Percentiles rank a stretch among this genome's conserved stretches.
Evolutionary conservation across 2,888 invertebrate genomes (phyloP).

Genomic region (Nomada fucata): DNA sequence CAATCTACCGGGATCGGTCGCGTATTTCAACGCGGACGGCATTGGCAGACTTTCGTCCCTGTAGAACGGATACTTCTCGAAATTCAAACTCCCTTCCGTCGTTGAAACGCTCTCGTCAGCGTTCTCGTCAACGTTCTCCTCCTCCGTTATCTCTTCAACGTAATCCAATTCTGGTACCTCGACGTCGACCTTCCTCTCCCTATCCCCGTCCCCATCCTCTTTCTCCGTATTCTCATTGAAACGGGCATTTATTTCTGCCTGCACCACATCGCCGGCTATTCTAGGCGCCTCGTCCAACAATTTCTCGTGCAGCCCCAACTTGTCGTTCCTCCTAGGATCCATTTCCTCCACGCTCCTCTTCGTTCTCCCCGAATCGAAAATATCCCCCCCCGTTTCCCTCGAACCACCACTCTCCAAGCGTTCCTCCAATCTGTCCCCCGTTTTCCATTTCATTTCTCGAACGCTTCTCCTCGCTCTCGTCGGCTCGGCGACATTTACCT

Average conservation of each 20-base stretch:
- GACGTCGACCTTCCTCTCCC: background rate
- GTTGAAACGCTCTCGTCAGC: background rate
- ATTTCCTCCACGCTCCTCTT: background rate
- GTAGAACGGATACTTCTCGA: slow-evolving; percentile 89
- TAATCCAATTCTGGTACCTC: background rate
- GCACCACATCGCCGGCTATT: background rate
- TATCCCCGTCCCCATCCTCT: background rate
- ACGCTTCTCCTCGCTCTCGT: too few relatives aligned
- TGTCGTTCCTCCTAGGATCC: background rate
- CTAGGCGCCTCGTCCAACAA: background rate
- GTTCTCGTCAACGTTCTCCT: slow-evolving; percentile 43
- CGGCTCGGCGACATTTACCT: background rate
- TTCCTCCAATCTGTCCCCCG: too few relatives aligned
- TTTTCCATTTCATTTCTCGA: too few relatives aligned
- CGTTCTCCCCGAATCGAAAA: too few relatives aligned
- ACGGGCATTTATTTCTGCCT: too few relatives aligned
- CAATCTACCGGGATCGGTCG: slow-evolving; percentile 87
- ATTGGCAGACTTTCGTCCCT: slow-evolving; percentile 83
- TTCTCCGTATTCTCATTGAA: background rate
- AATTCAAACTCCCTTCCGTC: slow-evolving; percentile 61
- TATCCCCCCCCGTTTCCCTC: too few relatives aligned
- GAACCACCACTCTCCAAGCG: too few relatives aligned
- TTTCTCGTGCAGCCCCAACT: background rate
- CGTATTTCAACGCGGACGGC: slow-evolving; percentile 88
- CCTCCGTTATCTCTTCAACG: background rate